phyloP scores from a whole-genome alignment of 2,113 vertebrate genomes.

The Greenwoodochromis staneri region DNA sequence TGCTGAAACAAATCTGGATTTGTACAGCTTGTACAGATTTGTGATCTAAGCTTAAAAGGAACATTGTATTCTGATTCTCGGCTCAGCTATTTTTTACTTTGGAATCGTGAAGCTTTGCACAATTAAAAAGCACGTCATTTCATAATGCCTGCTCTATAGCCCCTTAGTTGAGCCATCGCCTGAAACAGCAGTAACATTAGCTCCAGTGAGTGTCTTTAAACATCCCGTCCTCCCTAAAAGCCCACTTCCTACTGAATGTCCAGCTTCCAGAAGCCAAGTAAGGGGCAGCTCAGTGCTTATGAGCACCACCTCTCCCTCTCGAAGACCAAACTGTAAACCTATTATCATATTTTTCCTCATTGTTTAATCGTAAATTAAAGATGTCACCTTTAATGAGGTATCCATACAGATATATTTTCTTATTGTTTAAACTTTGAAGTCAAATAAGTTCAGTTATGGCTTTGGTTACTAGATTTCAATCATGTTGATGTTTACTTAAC shows the following conservation, averaged over 20 bases:
- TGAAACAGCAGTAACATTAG: neutral
- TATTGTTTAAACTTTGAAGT: neutral
- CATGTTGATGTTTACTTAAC: neutral
- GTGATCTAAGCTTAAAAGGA: neutral
- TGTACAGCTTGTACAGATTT: neutral
- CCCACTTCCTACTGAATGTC: neutral
- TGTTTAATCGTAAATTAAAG: neutral
- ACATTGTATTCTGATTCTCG: neutral
- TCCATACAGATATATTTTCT: neutral
- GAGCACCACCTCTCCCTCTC: neutral
- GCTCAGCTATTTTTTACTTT: neutral
- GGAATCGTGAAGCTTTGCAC: neutral
- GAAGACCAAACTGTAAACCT: neutral
- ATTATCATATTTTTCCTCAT: neutral
- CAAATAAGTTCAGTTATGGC: neutral
- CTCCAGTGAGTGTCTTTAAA: neutral
- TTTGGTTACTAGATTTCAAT: neutral
- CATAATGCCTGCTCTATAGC: neutral
- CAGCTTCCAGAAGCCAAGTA: neutral
- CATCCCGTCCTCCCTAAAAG: fast-evolving
- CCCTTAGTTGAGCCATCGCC: neutral
- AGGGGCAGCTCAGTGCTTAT: neutral
- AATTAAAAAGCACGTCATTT: neutral
- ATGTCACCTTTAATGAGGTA: neutral
- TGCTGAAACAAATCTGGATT: neutral